Base-by-base conservation (phyloP, 2,113 vertebrate species). In the Redunca redunca region DNA sequence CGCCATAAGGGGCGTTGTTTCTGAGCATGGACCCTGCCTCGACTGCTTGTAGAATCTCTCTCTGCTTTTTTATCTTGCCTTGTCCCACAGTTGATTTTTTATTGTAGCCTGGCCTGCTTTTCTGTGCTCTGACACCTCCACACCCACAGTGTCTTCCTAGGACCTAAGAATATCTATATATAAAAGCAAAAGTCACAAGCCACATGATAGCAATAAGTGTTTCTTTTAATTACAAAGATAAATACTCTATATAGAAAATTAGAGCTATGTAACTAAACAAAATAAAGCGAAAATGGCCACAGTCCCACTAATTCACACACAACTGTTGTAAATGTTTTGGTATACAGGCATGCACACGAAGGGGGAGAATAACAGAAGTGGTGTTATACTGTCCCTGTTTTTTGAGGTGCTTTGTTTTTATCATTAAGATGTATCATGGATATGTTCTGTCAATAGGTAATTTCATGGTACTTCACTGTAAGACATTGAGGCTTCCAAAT, bases 401-500 rank as follows among this genome's bases (percentile, higher is more conserved):
- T 74, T 67, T 83, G 21, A 84, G 33, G 1, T 83, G 46, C 57
- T 94, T 81, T 88, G 16, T 67, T 84, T 94, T 96, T 94, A 78
- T 48, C 85, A 33, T 52, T 95, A 91, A 57, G 64, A 40, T 67
- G 11, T 13, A 46, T 57, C 21, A 28, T 78, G 60, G 57, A 25
- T 21, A 19, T 80, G 19, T 60, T 95, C 92, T 62, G 33, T 86
- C 36, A 84, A 10, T 55, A 17, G 48, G 7, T 71, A n/a, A 50
- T 52, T 94, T 93, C 26, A 43, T 86, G 23, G 64, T 60, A 43
- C 33, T 84, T 97, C 62, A n/a, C 36, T 71, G 2, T 71, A 67
- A 89, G 74, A 82, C 50, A 58, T 53, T 94, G 67, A 62, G 26
- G 30, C 83, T 95, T 95, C 77, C 80, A 90, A 90, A 58, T 81